Percentiles rank a stretch among this genome's conserved stretches.
phyloP scores from a whole-genome alignment of 2,797 vertebrate species.

The Acrossocheilus wenchowensis region DNA sequence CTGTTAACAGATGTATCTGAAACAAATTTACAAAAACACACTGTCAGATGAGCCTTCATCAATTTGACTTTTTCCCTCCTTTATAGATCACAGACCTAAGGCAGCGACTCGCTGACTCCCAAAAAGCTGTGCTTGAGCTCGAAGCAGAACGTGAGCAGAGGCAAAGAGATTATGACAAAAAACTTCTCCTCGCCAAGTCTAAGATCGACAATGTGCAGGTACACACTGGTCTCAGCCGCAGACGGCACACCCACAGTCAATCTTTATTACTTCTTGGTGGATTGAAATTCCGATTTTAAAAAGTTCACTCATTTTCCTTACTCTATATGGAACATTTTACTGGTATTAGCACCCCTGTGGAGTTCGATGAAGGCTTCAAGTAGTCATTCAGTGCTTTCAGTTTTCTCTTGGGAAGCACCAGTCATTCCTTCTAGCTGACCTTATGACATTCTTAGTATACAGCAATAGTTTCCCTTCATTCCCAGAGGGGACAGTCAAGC shows the following conservation, averaged over 20 bases:
- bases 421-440: slow-evolving; percentile 6
- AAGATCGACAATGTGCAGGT: slow-evolving; percentile 96
- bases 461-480: slow-evolving; percentile 27
- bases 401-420: slow-evolving; percentile 41
- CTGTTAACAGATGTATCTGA: neutral
- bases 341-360: neutral
- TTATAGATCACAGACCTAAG: slow-evolving; percentile 91
- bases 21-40: neutral
- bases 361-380: neutral
- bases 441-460: slow-evolving; percentile 1
- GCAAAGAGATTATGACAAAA: slow-evolving; percentile 96
- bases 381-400: slow-evolving; percentile 35
- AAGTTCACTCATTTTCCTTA: neutral
- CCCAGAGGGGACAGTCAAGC: neutral
- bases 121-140: slow-evolving; percentile 87
- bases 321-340: neutral
- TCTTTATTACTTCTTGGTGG: neutral
- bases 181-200: slow-evolving; percentile 94
- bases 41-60: neutral
- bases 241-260: neutral
- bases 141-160: slow-evolving; percentile 91
- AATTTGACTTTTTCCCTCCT: slow-evolving; percentile 5
- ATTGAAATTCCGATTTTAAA: neutral
- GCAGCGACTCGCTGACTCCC: slow-evolving; percentile 88
- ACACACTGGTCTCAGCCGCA: slow-evolving; percentile 52